Conservation (phyloP, 2,113 vertebrate genomes). For the Myotis lucifugus region DNA sequence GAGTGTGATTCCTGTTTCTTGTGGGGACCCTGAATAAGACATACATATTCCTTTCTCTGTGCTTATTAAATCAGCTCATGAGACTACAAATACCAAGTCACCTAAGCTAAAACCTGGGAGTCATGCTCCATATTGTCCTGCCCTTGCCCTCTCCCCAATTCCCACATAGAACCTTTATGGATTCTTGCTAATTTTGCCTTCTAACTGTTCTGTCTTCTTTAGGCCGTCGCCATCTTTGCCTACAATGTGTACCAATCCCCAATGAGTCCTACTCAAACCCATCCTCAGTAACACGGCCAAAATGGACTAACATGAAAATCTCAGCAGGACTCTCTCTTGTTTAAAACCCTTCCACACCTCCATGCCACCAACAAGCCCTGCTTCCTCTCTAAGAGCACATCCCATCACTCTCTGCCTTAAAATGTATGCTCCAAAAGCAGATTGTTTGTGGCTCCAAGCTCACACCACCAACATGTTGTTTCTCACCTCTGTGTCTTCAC, state of each 20-base stretch:
- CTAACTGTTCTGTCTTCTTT: neutral
- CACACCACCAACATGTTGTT: neutral
- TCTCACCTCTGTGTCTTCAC: neutral
- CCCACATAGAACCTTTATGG: neutral
- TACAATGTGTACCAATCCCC: neutral
- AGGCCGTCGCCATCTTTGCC: neutral
- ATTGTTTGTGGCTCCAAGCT: neutral
- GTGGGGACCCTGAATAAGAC: neutral
- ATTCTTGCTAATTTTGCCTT: neutral
- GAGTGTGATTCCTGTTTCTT: slow-evolving; percentile 9
- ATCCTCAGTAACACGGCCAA: neutral
- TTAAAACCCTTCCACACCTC: neutral
- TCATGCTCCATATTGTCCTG: neutral
- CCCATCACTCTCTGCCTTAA: neutral
- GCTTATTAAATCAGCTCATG: neutral
- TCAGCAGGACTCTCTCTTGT: neutral
- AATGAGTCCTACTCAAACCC: neutral
- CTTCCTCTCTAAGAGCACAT: neutral
- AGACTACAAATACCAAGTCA: neutral
- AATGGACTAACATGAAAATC: neutral
- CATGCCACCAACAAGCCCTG: neutral
- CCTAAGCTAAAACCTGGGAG: neutral
- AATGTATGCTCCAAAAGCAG: neutral
- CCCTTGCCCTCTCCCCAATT: neutral
- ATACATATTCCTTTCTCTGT: neutral